Evolutionary conservation across 2,888 invertebrate genomes (phyloP).

Genomic region (Melanchra persicariae): DNA sequence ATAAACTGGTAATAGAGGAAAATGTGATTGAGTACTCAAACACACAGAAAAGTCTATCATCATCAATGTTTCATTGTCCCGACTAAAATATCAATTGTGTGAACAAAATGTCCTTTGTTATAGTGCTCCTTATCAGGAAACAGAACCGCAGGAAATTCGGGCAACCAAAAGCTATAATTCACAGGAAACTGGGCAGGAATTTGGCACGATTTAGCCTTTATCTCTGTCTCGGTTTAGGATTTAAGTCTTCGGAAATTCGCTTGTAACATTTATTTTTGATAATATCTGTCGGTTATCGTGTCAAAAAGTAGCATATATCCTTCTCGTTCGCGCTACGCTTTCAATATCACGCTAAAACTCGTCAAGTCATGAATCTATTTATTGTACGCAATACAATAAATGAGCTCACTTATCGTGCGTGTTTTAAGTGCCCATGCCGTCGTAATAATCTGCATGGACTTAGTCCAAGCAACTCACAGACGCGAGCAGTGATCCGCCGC

Average conservation of each 20-base stretch:
- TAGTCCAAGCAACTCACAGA: conserved; percentile 21
- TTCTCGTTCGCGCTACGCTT: too few species aligned
- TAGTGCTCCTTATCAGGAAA: conserved; percentile 31
- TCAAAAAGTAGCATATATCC: too few species aligned
- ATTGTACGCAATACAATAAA: conserved; percentile 40
- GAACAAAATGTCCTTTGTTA: conserved; percentile 30
- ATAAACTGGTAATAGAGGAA: conserved; percentile 12
- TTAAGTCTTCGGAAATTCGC: conserved; percentile 25
- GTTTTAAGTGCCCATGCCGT: conserved; percentile 26
- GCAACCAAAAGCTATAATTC: conserved; percentile 35
- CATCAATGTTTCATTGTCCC: conserved; percentile 29
- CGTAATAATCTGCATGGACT: conserved; percentile 19
- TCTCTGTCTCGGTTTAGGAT: conserved; percentile 34
- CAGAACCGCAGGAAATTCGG: conserved; percentile 38
- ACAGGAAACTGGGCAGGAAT: conserved; percentile 42
- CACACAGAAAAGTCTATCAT: conserved; percentile 20
- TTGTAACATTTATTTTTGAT: conserved; percentile 30
- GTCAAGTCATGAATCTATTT: too few species aligned
- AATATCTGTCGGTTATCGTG: conserved; percentile 30
- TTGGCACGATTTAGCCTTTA: conserved; percentile 50
- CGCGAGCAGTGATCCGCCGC: conserved; percentile 10
- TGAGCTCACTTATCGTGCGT: conserved; percentile 28
- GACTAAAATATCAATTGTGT: conserved; percentile 34
- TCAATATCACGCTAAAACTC: too few species aligned
- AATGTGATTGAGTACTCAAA: conserved; percentile 24